Evolutionary conservation across 2,888 invertebrate genomes (phyloP).

Genomic region (Blastobasis adustella): DNA sequence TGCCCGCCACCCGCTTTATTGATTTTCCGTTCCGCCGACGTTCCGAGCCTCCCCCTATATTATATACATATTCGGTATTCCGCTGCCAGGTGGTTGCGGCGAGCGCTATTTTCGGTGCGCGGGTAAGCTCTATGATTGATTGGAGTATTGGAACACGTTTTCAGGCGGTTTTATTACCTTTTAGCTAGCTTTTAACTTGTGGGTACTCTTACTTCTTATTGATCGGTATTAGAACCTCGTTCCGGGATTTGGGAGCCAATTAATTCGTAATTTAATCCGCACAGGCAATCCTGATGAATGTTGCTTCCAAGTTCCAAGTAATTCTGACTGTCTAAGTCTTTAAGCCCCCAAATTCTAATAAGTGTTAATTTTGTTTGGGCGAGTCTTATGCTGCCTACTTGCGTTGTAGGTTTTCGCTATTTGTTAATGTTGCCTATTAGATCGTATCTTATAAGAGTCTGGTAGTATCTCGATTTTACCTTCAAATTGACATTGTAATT

Average conservation of each 20-base stretch:
- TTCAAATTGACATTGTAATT: no score
- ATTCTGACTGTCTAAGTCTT: conserved; percentile 5
- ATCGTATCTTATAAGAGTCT: no score
- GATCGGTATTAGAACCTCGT: no score
- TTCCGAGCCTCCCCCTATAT: conserved; percentile 52
- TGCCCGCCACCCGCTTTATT: conserved; percentile 68
- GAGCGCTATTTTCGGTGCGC: conserved; percentile 62
- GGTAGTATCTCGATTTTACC: no score
- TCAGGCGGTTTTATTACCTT: neutral
- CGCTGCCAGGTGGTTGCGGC: conserved; percentile 42
- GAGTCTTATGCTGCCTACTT: no score
- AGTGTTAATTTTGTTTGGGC: no score
- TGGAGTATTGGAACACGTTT: conserved; percentile 14
- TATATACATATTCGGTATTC: conserved; percentile 63
- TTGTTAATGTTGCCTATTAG: no score
- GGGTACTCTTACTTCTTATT: no score
- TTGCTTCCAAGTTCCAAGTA: neutral
- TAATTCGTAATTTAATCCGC: conserved; percentile 5
- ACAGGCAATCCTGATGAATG: conserved; percentile 7
- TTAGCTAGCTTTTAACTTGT: no score
- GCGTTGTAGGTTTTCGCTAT: no score
- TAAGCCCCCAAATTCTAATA: neutral
- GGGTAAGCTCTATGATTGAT: conserved; percentile 55
- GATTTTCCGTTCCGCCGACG: conserved; percentile 55
- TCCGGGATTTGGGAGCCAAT: conserved; percentile 1